Percentiles rank a stretch among this genome's conserved stretches.
Conservation (phyloP, 2,888 invertebrate species). For the Clepsis dumicolana region DNA sequence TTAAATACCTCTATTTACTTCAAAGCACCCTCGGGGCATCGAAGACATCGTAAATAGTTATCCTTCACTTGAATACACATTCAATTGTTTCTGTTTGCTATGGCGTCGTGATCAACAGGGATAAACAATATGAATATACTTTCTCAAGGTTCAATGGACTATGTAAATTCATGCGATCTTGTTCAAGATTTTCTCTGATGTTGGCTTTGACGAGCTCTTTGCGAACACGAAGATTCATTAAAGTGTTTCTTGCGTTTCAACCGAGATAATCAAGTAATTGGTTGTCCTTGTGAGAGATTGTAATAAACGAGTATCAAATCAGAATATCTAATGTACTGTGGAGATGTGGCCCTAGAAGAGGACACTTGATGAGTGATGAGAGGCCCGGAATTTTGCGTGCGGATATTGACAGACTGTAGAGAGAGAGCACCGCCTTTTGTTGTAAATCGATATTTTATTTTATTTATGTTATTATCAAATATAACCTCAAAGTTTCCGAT, state of each 20-base stretch:
- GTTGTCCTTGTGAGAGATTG: not conserved
- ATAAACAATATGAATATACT: not conserved
- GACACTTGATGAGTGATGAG: too few species aligned
- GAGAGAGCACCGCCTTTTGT: too few species aligned
- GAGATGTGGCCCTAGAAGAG: too few species aligned
- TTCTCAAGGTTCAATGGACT: not conserved
- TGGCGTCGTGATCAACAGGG: not conserved
- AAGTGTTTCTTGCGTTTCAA: not conserved
- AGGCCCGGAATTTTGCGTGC: too few species aligned
- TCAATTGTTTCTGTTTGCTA: slow-evolving; percentile 10
- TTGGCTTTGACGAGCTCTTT: not conserved
- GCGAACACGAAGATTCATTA: not conserved
- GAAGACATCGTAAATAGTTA: not conserved
- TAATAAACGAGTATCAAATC: too few species aligned
- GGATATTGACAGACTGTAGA: too few species aligned
- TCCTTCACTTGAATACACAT: not conserved
- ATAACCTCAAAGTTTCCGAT: too few species aligned
- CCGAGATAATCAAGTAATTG: not conserved
- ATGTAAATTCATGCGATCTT: not conserved
- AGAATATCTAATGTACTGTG: too few species aligned
- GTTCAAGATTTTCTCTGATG: not conserved
- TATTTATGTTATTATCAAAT: too few species aligned
- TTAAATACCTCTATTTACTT: not conserved
- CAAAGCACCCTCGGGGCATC: not conserved
- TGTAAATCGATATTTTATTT: too few species aligned